These are phyloP conservation scores for Beroe forskalii DNA, from an alignment of 37 sponge, comb jelly and placozoan species.

Conservation along the genomic window DNA sequence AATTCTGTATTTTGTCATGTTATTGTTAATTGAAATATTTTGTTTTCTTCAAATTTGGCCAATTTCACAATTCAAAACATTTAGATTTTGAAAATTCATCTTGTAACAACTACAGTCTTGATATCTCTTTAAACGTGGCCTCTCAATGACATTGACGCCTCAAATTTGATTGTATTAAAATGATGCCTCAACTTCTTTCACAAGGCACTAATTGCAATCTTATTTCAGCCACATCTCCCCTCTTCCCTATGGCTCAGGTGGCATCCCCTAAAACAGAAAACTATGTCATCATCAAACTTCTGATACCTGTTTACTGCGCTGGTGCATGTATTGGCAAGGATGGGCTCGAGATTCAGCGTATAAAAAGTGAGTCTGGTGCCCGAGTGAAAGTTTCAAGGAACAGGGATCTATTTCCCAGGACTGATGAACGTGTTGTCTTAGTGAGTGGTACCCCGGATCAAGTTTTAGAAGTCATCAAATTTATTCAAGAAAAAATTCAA, in stretches of 20 bases:
- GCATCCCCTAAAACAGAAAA: slow-evolving; percentile 63
- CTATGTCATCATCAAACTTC: slow-evolving; percentile 51
- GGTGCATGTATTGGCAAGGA: slow-evolving; percentile 65
- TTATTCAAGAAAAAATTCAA: slow-evolving; percentile 62
- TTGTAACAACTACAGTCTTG: too few species aligned
- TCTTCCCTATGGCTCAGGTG: slow-evolving; percentile 53
- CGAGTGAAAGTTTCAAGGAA: slow-evolving; percentile 43
- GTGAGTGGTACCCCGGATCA: slow-evolving; percentile 63
- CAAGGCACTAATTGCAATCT: too few species aligned
- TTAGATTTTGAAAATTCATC: too few species aligned
- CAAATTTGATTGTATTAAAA: too few species aligned
- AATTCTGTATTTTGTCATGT: too few species aligned
- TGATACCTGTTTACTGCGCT: slow-evolving; percentile 63
- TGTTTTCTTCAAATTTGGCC: too few species aligned
- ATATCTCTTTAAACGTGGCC: too few species aligned
- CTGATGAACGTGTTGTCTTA: slow-evolving; percentile 44
- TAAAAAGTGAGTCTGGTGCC: slow-evolving; percentile 50
- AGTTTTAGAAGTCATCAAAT: slow-evolving; percentile 63
- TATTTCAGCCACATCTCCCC: slow-evolving; percentile 34
- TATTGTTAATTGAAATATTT: too few species aligned
- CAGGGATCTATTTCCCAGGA: slow-evolving; percentile 52
- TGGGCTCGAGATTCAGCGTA: slow-evolving; percentile 61
- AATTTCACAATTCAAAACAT: too few species aligned
- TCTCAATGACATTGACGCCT: too few species aligned
- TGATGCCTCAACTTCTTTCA: too few species aligned